Evolutionary conservation across 2,797 vertebrate species (phyloP).

Genomic region (Rhadinocentrus ornatus): DNA sequence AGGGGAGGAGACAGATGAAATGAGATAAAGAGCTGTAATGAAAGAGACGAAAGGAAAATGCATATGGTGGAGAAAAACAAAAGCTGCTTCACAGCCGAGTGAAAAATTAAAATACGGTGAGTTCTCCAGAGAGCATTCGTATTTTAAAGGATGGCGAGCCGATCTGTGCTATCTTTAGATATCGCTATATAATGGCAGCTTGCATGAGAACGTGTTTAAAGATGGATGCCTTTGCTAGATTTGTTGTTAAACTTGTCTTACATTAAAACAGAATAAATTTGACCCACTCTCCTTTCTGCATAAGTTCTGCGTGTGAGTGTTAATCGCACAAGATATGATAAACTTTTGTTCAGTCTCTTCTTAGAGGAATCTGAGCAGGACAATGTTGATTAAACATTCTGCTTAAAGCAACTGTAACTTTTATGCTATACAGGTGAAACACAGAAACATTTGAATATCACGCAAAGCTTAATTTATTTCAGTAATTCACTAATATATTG

Average conservation of each 20-base stretch:
- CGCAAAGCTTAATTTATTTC: too few species aligned
- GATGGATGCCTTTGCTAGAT: background rate
- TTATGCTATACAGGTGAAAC: too few species aligned
- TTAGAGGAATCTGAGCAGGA: background rate
- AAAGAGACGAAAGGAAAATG: constrained; percentile 33
- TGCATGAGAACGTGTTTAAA: background rate
- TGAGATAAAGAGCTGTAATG: constrained; percentile 53
- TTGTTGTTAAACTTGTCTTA: background rate
- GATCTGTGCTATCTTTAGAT: background rate
- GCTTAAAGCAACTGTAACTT: background rate
- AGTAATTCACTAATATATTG: too few species aligned
- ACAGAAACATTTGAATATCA: too few species aligned
- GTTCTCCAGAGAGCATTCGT: background rate
- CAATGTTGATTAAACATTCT: background rate
- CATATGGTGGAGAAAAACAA: constrained; percentile 30
- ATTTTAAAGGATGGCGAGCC: background rate
- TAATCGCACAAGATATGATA: background rate
- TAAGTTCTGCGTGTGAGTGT: background rate
- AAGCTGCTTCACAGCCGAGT: constrained; percentile 3
- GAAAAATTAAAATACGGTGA: background rate
- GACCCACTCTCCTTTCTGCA: too few species aligned
- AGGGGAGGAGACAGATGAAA: constrained; percentile 53
- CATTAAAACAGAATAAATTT: background rate
- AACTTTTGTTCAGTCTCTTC: background rate
- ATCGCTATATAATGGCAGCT: background rate